These are phyloP conservation scores for Halocynthia roretzi DNA, from an alignment of 23 tunicate genomes.

Conservation along the genomic window DNA sequence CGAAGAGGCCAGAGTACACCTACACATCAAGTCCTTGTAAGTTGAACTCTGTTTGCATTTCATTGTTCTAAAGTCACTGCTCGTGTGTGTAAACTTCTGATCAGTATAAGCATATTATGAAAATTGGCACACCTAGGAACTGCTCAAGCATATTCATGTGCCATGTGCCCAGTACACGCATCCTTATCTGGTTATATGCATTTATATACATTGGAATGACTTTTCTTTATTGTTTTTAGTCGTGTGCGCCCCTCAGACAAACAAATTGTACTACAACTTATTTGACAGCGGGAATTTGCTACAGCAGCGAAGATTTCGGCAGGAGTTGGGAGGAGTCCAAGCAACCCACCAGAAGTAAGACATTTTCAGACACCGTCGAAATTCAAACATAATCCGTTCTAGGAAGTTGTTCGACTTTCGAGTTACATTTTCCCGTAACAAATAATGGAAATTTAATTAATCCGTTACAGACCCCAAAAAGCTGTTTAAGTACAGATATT, in stretches of 20 bases:
- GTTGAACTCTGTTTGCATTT: not conserved
- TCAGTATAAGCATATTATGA: no score
- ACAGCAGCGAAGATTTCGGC: constrained; percentile 31
- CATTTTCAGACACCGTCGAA: not conserved
- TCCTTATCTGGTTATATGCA: not conserved
- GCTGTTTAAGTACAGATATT: no score
- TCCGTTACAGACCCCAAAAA: no score
- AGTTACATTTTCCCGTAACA: no score
- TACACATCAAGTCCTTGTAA: constrained; percentile 4
- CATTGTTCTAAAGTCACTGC: no score
- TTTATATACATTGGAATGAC: not conserved
- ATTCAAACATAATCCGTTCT: not conserved
- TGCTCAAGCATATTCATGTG: no score
- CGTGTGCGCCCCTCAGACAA: constrained; percentile 40
- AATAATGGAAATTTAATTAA: no score
- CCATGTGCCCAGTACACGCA: not conserved
- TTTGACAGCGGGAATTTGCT: constrained; percentile 37
- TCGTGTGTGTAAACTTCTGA: no score
- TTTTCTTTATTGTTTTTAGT: constrained; percentile 9
- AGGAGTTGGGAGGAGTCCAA: constrained; percentile 23
- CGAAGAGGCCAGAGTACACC: not conserved
- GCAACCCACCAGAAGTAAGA: constrained; percentile 11
- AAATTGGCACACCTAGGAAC: no score
- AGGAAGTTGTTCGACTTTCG: no score
- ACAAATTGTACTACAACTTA: constrained; percentile 25